phyloP scores from a whole-genome alignment of 2,113 vertebrate genomes.

The Siphamia tubifer region DNA sequence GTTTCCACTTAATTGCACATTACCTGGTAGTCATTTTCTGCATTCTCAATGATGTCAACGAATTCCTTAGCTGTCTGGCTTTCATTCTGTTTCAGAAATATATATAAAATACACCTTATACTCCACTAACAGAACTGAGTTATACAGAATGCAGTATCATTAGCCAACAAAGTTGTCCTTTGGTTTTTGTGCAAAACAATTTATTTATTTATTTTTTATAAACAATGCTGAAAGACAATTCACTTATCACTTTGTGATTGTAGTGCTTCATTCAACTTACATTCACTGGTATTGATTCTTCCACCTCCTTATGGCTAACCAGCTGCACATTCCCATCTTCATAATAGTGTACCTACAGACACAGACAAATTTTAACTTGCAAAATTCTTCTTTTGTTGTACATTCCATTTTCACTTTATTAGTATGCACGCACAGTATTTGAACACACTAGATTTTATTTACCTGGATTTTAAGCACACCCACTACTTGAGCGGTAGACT shows the following conservation, averaged over 20 bases:
- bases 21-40: conserved; percentile 97
- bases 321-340: conserved; percentile 97
- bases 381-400: too few species aligned
- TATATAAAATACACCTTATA: too few species aligned
- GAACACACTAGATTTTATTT: too few species aligned
- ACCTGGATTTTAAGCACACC: conserved; percentile 95
- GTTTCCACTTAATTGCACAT: background rate
- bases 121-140: too few species aligned
- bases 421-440: background rate
- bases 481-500: conserved; percentile 86
- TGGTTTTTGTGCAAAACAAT: background rate
- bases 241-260: background rate
- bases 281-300: conserved; percentile 90
- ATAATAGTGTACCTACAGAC: conserved; percentile 91
- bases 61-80: conserved; percentile 93
- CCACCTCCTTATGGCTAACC: conserved; percentile 97
- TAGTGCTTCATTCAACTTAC: conserved; percentile 85
- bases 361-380: too few species aligned
- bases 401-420: conserved; percentile 79
- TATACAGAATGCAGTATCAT: too few species aligned
- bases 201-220: too few species aligned
- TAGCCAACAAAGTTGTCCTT: background rate
- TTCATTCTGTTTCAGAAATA: conserved; percentile 86
- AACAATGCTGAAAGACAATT: background rate
- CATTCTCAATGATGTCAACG: conserved; percentile 92